Percentiles rank a stretch among this genome's conserved stretches.
Evolutionary conservation across 2,888 invertebrate genomes (phyloP).

Genomic region (Caenorhabditis sp.): DNA sequence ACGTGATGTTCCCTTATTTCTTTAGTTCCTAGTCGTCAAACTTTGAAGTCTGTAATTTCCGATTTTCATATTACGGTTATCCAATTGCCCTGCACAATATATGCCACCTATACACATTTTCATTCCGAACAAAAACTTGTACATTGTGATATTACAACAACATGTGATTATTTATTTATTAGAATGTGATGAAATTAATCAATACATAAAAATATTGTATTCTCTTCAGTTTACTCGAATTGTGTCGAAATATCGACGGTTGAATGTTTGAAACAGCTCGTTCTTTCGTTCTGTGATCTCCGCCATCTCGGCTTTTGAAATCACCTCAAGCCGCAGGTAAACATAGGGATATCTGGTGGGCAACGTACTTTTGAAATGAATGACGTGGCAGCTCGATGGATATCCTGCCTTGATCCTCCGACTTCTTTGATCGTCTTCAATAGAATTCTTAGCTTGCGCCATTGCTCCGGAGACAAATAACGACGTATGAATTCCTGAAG

Average conservation of each 20-base stretch:
- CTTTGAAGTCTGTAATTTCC: conserved; percentile 5
- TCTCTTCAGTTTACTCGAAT: background rate
- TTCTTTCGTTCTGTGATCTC: conserved; percentile 52
- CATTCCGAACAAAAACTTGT: conserved; percentile 31
- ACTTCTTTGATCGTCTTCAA: conserved; percentile 58
- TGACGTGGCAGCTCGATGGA: conserved; percentile 52
- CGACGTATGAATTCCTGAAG: conserved; percentile 57
- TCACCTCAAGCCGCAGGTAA: too few species aligned
- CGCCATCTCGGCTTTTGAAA: conserved; percentile 56
- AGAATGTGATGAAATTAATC: background rate
- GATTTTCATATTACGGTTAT: conserved; percentile 29
- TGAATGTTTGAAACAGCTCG: conserved; percentile 56
- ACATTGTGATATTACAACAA: too few species aligned
- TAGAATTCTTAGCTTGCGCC: conserved; percentile 55
- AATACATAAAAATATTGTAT: background rate
- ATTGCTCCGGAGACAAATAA: conserved; percentile 59
- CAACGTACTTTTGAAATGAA: conserved; percentile 56
- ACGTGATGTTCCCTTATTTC: background rate
- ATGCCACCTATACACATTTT: too few species aligned
- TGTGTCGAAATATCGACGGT: conserved; percentile 38
- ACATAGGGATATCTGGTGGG: too few species aligned
- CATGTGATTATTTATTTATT: too few species aligned
- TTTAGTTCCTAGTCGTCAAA: conserved; percentile 15
- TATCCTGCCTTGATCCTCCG: conserved; percentile 43
- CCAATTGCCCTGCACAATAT: conserved; percentile 33